Base-by-base conservation (phyloP, 92 coral and sea anemone species). In the Paramuricea clavata region DNA sequence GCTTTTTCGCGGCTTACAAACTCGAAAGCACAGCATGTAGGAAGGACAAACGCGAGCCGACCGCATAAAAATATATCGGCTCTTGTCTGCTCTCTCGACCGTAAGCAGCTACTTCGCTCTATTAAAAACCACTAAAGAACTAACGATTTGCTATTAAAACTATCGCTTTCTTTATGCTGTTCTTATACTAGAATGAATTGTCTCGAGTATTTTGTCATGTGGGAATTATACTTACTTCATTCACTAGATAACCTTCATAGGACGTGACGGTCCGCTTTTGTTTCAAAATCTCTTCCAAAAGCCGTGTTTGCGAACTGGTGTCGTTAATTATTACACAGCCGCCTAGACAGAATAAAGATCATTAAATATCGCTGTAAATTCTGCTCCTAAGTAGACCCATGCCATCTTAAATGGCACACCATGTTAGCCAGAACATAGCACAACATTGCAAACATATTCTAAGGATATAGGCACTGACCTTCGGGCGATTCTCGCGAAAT, bases 401-500 rank as follows among this genome's bases (percentile, higher is more conserved):
- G 32, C 35, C 62, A 79, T 79, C 72, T 19, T 21, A 54, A 54
- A 93, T 92, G 82, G 93, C 98, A 81, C 99, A 97, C 81, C 92
- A 94, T 26, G 98, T 98, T 94, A 81, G 35, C 64, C 74, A 82
- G 73, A 59, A 82, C 68, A 60, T 61, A 80, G 49, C 26, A 49
- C 44, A 83, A 61, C 69, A 34, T 64, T 16, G n/a, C 23, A 79
- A 33, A 61, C 59, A 69, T 49, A 74, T 85, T 22, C 54, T 27
- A 36, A 61, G 31, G 39, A 33, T 64, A 50, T 49, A 11, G 8
- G 22, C 17, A 54, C 62, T 54, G 27, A 94, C 99, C 99, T 94
- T 96, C 99, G 17, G 99, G 99, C 19, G 98, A 98, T 77, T 96
- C 99, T 61, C 99, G 89, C 34, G 99, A 96, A 71, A 96, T 91